Conservation (phyloP, 1,140 invertebrate species). For the Phthorimaea operculella region DNA sequence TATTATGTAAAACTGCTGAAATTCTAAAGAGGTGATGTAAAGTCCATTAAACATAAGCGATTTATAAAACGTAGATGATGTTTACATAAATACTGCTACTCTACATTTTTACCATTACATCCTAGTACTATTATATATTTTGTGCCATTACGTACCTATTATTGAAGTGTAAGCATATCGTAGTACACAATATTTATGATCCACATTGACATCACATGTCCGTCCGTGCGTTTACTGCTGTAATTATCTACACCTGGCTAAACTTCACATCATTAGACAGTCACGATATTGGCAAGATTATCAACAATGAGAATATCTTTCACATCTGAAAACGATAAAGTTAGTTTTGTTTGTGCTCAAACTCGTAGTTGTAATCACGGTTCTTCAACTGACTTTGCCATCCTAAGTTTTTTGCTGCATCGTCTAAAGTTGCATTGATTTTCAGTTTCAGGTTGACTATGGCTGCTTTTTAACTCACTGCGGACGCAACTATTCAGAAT, state of each 20-base stretch:
- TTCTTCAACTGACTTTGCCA: no score
- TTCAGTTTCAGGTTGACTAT: slow-evolving; percentile 35
- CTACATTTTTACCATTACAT: no score
- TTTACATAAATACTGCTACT: background rate
- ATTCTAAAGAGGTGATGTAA: background rate
- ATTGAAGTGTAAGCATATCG: background rate
- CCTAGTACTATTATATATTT: no score
- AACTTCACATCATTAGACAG: background rate
- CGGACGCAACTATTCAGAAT: slow-evolving; percentile 21
- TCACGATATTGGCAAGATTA: no score
- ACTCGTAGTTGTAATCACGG: no score
- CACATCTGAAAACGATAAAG: no score
- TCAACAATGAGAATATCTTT: no score
- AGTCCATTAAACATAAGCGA: background rate
- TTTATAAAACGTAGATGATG: background rate
- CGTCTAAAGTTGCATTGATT: background rate
- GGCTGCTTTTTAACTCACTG: slow-evolving; percentile 22
- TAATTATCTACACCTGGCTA: slow-evolving; percentile 18
- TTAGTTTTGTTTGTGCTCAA: no score
- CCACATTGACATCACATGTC: slow-evolving; percentile 6
- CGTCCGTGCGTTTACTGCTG: slow-evolving; percentile 12
- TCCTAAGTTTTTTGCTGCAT: background rate
- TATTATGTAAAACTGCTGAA: background rate
- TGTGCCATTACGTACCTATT: background rate
- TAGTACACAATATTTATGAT: no score